Evolutionary conservation across 2,113 vertebrate species (phyloP).

Genomic region (Otocyon megalotis): DNA sequence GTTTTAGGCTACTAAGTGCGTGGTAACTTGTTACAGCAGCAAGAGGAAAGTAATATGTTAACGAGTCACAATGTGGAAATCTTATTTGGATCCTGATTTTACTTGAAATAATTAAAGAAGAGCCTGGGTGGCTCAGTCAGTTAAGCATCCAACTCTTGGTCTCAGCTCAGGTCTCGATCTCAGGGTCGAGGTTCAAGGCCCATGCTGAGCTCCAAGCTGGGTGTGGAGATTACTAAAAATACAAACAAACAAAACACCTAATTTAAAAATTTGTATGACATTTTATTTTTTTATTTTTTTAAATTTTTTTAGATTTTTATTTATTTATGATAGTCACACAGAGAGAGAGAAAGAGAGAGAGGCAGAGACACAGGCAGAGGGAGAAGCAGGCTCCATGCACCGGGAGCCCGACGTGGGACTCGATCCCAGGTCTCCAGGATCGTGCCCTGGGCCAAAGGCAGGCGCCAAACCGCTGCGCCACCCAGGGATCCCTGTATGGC

Average conservation of each 20-base stretch:
- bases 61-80: not conserved
- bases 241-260: not conserved
- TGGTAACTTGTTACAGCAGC: not conserved
- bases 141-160: not conserved
- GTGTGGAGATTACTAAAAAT: not conserved
- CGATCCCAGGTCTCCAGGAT: too few species aligned
- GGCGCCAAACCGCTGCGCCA: too few species aligned
- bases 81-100: conserved; percentile 22
- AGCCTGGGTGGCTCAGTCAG: not conserved
- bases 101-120: not conserved
- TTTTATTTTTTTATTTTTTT: too few species aligned
- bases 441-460: too few species aligned
- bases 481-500: too few species aligned
- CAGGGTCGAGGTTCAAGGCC: not conserved
- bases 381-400: too few species aligned
- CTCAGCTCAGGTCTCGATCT: not conserved
- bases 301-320: too few species aligned
- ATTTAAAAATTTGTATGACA: not conserved
- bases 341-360: too few species aligned
- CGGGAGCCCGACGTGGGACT: too few species aligned
- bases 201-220: not conserved
- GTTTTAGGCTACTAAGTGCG: not conserved
- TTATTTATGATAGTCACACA: too few species aligned
- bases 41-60: not conserved
- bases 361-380: too few species aligned